phyloP scores from a whole-genome alignment of 2,797 vertebrate species.

The Rhynchonycteris naso region DNA sequence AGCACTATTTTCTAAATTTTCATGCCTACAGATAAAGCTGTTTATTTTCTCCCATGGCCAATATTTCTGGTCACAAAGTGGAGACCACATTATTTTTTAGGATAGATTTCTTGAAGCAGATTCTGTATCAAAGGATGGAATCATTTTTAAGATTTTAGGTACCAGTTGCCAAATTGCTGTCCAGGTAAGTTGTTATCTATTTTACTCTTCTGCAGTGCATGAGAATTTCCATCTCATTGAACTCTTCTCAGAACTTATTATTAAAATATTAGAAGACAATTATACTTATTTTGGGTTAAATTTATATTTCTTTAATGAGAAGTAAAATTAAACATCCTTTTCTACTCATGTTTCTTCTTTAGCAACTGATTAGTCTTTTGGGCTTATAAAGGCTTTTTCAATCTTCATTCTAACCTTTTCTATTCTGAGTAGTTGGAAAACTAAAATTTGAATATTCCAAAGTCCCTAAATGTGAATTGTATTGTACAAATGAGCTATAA shows the following conservation, averaged over 20 bases:
- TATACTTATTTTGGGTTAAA: background rate
- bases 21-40: background rate
- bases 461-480: background rate
- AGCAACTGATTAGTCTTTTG: background rate
- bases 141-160: background rate
- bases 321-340: background rate
- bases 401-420: background rate
- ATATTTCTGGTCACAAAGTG: background rate
- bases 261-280: constrained; percentile 36
- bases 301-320: constrained; percentile 24
- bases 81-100: background rate
- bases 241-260: background rate
- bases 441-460: background rate
- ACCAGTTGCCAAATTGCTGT: background rate
- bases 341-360: constrained; percentile 11
- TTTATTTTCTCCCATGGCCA: background rate
- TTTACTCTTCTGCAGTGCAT: background rate
- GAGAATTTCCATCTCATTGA: constrained; percentile 3
- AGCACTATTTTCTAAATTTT: background rate
- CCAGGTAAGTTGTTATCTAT: background rate
- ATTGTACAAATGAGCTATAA: background rate
- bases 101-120: background rate
- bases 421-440: background rate
- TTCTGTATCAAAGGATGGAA: background rate
- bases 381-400: background rate